Conservation (phyloP, 2,797 vertebrate species). For the Moxostoma hubbsi region DNA sequence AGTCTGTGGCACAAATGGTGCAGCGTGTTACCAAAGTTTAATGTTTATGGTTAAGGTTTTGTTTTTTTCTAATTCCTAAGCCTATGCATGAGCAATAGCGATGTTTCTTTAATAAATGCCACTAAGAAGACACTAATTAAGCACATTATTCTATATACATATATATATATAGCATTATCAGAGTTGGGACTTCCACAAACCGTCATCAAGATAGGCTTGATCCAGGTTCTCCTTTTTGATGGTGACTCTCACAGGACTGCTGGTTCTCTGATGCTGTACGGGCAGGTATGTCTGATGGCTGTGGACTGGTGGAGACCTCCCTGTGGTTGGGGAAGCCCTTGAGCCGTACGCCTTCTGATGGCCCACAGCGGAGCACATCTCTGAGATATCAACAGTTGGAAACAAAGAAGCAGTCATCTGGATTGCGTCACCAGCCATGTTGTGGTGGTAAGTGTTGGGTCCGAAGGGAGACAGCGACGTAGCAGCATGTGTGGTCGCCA, state of each 20-base stretch:
- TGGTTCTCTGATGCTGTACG: constrained; percentile 74
- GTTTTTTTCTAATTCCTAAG: no score
- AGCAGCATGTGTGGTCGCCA: constrained; percentile 68
- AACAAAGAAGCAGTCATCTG: constrained; percentile 44
- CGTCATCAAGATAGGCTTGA: constrained; percentile 91
- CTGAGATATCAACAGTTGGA: constrained; percentile 54
- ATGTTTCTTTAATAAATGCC: no score
- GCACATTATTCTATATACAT: no score
- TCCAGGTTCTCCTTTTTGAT: constrained; percentile 93
- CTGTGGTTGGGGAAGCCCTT: constrained; percentile 49
- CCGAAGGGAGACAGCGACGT: constrained; percentile 30
- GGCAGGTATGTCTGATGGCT: constrained; percentile 64
- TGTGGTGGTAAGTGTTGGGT: constrained; percentile 40
- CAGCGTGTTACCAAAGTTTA: no score
- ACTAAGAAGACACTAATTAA: no score
- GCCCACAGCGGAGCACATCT: constrained; percentile 57
- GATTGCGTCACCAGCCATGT: constrained; percentile 41
- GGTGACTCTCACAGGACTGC: constrained; percentile 77
- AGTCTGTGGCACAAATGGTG: no score
- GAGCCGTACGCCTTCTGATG: constrained; percentile 67
- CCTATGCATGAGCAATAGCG: no score
- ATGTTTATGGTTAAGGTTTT: no score
- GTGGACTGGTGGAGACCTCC: constrained; percentile 71
- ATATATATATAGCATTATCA: background rate
- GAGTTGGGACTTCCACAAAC: constrained; percentile 76